These are phyloP conservation scores for Bubo blakistoni DNA, from an alignment of 2,113 vertebrate species.

Conservation along the genomic window DNA sequence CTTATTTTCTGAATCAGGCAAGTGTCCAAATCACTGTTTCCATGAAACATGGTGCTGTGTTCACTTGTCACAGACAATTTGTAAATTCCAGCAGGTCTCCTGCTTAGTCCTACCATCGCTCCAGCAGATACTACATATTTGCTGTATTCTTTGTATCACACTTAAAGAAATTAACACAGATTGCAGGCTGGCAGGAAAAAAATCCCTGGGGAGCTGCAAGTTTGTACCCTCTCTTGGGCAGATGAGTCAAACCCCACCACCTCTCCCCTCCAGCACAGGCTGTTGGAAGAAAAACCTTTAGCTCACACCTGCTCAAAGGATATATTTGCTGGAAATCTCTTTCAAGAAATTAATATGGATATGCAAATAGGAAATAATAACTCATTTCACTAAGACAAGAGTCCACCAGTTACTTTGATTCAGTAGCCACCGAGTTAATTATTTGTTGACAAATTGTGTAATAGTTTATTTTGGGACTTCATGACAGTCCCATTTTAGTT, in stretches of 20 bases:
- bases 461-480: neutral
- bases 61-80: slow-evolving; percentile 49
- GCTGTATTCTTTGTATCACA: neutral
- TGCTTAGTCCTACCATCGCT: neutral
- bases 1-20: slow-evolving; percentile 3
- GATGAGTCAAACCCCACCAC: neutral
- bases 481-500: neutral
- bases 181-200: neutral
- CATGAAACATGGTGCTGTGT: neutral
- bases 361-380: neutral
- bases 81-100: slow-evolving; percentile 8
- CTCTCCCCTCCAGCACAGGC: neutral
- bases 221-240: neutral
- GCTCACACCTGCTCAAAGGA: neutral
- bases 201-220: neutral
- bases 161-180: slow-evolving; percentile 33
- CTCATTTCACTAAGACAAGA: neutral
- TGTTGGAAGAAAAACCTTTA: neutral
- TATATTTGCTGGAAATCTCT: neutral
- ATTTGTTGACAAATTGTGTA: neutral
- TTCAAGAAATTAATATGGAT: neutral
- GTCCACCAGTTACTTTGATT: neutral
- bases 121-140: neutral
- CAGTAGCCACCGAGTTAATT: neutral
- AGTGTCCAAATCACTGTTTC: slow-evolving; percentile 20